A percentile compares a stretch with the other conserved stretches of the same genome.
phyloP scores from a whole-genome alignment of 1,140 invertebrate species.

The Leptonema lineaticorne region DNA sequence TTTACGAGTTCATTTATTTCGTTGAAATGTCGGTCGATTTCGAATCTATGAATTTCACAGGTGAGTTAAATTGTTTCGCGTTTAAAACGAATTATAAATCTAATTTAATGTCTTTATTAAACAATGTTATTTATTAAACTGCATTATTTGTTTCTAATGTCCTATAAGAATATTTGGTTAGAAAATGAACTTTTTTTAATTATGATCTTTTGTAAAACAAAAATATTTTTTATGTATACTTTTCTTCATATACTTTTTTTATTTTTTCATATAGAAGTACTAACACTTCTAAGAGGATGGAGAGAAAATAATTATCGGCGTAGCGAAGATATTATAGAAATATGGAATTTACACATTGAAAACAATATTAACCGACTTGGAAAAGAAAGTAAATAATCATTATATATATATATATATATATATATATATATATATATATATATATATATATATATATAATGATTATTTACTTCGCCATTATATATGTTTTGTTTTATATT shows the following conservation, averaged over 20 bases:
- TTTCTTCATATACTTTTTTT: not conserved
- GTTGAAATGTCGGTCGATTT: constrained; percentile 56
- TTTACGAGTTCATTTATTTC: no score
- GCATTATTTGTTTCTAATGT: not conserved
- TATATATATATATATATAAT: no score
- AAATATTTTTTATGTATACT: not conserved
- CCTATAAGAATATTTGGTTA: not conserved
- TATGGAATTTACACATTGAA: constrained; percentile 81
- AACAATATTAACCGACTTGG: constrained; percentile 78
- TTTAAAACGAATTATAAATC: not conserved
- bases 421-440: no score
- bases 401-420: no score
- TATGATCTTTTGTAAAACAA: not conserved
- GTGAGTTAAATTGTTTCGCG: constrained; percentile 43
- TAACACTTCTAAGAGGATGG: constrained; percentile 82
- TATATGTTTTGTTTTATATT: constrained; percentile 40
- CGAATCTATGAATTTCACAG: constrained; percentile 55
- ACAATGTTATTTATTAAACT: not conserved
- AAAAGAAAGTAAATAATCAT: constrained; percentile 79
- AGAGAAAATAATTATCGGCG: constrained; percentile 88
- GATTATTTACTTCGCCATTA: not conserved
- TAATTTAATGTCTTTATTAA: not conserved
- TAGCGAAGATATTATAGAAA: constrained; percentile 82
- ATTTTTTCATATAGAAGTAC: constrained; percentile 65
- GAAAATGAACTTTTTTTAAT: not conserved